These are phyloP conservation scores for Sterrhoptilus dennistouni DNA, from an alignment of 2,113 vertebrate species.

Conservation along the genomic window DNA sequence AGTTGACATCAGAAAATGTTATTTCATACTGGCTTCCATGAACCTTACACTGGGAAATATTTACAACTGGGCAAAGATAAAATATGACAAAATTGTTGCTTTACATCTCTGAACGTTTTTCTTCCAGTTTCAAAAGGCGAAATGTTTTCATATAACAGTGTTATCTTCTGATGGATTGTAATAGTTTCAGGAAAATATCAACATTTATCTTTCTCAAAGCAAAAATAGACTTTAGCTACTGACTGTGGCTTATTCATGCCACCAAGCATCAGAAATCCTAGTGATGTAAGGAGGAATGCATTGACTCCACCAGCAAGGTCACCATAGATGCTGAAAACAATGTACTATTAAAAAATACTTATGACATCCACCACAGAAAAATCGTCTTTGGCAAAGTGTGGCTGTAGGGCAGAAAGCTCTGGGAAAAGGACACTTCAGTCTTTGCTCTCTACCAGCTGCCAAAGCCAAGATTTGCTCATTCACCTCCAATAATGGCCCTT, in stretches of 20 bases:
- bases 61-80: neutral
- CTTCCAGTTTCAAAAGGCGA: neutral
- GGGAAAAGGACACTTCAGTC: neutral
- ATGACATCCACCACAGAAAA: neutral
- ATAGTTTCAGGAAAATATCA: neutral
- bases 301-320: neutral
- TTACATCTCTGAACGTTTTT: neutral
- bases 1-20: neutral
- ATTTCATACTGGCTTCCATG: neutral
- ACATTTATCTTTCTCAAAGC: neutral
- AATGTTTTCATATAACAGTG: neutral
- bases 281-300: neutral
- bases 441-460: neutral
- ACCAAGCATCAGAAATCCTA: neutral
- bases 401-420: neutral
- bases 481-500: neutral
- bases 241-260: neutral
- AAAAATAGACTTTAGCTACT: neutral
- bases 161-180: neutral
- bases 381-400: neutral
- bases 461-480: neutral
- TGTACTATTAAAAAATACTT: neutral
- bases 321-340: neutral
- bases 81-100: neutral
- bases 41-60: neutral